These are phyloP conservation scores for Bombus picipes DNA, from an alignment of 1,140 invertebrate species.

Conservation along the genomic window DNA sequence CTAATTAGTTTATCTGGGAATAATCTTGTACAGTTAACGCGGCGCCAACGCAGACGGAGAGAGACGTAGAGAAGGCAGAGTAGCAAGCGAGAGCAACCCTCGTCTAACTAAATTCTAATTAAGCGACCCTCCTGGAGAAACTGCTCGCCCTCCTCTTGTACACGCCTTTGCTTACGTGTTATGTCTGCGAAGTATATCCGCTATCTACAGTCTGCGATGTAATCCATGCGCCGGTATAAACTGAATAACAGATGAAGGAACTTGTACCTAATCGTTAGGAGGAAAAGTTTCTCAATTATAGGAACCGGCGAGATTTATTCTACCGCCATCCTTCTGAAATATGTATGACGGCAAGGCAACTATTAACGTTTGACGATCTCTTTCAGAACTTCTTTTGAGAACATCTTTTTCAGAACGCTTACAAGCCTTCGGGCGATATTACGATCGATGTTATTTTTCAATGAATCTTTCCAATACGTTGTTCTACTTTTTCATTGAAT, in stretches of 20 bases:
- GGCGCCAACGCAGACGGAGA: conserved; percentile 26
- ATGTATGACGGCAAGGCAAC: neutral
- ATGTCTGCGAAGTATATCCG: conserved; percentile 38
- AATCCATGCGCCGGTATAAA: conserved; percentile 31
- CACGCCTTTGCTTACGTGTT: conserved; percentile 44
- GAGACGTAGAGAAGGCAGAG: neutral
- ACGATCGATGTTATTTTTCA: neutral
- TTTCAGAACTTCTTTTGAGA: neutral
- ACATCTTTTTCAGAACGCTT: neutral
- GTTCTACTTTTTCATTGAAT: neutral
- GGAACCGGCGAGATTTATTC: neutral
- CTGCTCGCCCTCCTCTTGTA: conserved; percentile 39
- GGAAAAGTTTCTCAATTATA: conserved; percentile 10
- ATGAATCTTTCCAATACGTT: neutral
- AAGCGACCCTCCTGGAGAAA: conserved; percentile 58
- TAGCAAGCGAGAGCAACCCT: conserved; percentile 21
- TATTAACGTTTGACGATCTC: neutral
- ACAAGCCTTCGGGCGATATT: neutral
- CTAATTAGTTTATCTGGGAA: conserved; percentile 71
- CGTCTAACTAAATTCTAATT: conserved; percentile 71
- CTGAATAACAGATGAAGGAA: conserved; percentile 36
- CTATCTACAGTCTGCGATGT: conserved; percentile 21
- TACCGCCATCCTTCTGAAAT: neutral
- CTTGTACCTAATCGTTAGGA: conserved; percentile 6
- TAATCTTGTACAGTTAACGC: conserved; percentile 69